Evolutionary conservation across 2,797 vertebrate genomes (phyloP), one percentile per base, ranked within the genome.

Genomic region (Pseudomugil gertrudae): DNA sequence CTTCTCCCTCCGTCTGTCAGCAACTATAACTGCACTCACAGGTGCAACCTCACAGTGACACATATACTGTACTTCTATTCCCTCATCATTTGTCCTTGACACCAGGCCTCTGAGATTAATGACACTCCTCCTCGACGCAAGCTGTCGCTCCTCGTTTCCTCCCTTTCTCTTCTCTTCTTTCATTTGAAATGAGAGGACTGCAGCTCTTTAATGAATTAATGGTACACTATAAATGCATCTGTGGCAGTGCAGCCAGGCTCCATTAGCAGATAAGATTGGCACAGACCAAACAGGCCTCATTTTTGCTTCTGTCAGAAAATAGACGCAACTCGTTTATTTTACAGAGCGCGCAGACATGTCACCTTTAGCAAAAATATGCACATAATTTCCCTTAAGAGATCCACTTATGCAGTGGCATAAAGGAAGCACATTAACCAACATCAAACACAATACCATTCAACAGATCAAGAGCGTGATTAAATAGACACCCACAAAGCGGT

Each of bases 201-300:
- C 84, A 77, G 78, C 43, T 85, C 74, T 84, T 89, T 91, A 89
- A 90, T 87, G 84, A 90, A 91, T 92, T 87, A 90, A 91, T 89
- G 85, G 84, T 65, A 74, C 17, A 64, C 80, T 77, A 77, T 81
- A 87, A 90, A 86, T 82, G 85, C 76, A 78, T 84, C 74, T 87
- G 68, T 66, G 63, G 78, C 85, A 66, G 65, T 27, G 69, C 64
- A 78, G 87, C 89, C 84, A 87, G 81, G 85, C 82, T 87, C 85
- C 92, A 92, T 93, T 92, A 92, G 86, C 66, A 72, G 86, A 91
- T 90, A 79, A 84, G 79, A 86, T 88, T 92, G 90, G 90, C 92
- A 89, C 79, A 55, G 65, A 66, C 48, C 69, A 47, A 75, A 27
- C 59, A 29, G 69, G 70, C 70, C 71, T 68, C 55, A 30, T 62